Percentiles rank a stretch among this genome's conserved stretches.
Evolutionary conservation across 1,140 invertebrate species (phyloP).

Genomic region (Euura saliciscinereae): DNA sequence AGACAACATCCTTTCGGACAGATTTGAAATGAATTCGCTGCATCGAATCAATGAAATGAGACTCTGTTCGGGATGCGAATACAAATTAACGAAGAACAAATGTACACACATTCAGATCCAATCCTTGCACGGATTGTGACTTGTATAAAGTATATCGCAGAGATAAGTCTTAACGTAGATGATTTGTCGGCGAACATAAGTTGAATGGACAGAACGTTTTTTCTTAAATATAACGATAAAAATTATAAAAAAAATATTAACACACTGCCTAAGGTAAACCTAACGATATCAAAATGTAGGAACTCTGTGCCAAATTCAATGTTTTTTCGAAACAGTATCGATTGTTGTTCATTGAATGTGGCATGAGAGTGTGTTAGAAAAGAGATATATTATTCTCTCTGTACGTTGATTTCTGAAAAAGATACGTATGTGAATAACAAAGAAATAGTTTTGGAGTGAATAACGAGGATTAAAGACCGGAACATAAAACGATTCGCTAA

Average conservation of each 20-base stretch:
- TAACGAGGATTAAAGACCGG: background rate
- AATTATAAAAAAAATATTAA: slow-evolving; percentile 28
- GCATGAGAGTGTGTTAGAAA: slow-evolving; percentile 34
- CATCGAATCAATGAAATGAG: slow-evolving; percentile 8
- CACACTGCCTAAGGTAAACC: slow-evolving; percentile 18
- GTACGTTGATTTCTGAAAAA: slow-evolving; percentile 1
- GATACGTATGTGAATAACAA: background rate
- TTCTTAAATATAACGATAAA: slow-evolving; percentile 18
- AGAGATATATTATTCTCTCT: slow-evolving; percentile 40
- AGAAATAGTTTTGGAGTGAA: background rate
- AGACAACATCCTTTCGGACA: too few relatives aligned
- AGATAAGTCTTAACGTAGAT: background rate
- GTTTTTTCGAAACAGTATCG: slow-evolving; percentile 10
- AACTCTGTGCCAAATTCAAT: slow-evolving; percentile 4
- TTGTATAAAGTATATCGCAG: background rate
- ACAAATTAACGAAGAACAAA: slow-evolving; percentile 10
- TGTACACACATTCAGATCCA: background rate
- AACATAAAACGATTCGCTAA: background rate
- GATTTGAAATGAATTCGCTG: too few relatives aligned
- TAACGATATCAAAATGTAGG: slow-evolving; percentile 7
- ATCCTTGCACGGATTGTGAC: background rate
- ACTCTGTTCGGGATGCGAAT: slow-evolving; percentile 15
- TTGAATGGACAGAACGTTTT: background rate
- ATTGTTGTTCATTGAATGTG: background rate
- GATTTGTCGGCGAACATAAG: background rate